phyloP scores from a whole-genome alignment of 1,140 invertebrate species.

The Lucilia cuprina region DNA sequence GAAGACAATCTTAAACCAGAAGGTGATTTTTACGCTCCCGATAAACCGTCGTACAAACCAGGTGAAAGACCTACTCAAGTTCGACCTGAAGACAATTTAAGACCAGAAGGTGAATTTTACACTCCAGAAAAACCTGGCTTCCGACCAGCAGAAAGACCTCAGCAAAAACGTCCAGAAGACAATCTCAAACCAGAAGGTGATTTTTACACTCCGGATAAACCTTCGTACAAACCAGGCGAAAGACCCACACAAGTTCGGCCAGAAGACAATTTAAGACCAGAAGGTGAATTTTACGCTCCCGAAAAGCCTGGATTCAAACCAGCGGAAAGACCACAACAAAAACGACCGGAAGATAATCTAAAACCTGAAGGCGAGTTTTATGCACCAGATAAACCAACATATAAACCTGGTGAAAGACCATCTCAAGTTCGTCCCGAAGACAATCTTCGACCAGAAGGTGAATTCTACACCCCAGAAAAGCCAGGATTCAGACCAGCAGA shows the following conservation, averaged over 20 bases:
- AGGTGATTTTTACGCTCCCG: constrained; percentile 67
- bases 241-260: constrained; percentile 43
- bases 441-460: constrained; percentile 66
- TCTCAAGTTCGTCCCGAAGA: constrained; percentile 61
- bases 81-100: constrained; percentile 62
- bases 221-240: constrained; percentile 58
- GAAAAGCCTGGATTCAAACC: constrained; percentile 61
- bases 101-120: constrained; percentile 67
- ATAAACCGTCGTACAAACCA: constrained; percentile 61
- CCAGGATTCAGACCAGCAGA: constrained; percentile 51
- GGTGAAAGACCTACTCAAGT: constrained; percentile 63
- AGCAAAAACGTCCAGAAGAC: constrained; percentile 63
- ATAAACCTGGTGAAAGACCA: constrained; percentile 62
- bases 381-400: constrained; percentile 63
- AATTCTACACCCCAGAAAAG: constrained; percentile 61
- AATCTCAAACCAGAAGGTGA: constrained; percentile 68
- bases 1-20: constrained; percentile 68
- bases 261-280: constrained; percentile 67
- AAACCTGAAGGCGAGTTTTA: constrained; percentile 69
- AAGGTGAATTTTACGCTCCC: constrained; percentile 65
- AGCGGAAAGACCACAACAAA: constrained; percentile 66
- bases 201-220: constrained; percentile 58
- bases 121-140: constrained; percentile 66
- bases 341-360: constrained; percentile 39
- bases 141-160: constrained; percentile 62